These are phyloP conservation scores for Azemiops feae DNA, from an alignment of 2,113 vertebrate genomes.

Conservation along the genomic window DNA sequence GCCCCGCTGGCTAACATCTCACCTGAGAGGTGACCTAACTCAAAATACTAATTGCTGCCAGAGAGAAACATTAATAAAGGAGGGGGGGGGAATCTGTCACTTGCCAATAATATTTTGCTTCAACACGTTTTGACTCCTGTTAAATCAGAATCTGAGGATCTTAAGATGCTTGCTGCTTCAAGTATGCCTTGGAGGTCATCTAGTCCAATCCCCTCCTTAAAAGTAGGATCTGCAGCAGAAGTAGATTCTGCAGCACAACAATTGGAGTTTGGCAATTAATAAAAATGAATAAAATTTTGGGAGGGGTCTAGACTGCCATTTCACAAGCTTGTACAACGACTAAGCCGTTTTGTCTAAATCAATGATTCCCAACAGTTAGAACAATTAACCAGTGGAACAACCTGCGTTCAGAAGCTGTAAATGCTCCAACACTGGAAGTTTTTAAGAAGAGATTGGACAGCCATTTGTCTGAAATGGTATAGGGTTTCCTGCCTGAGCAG, in stretches of 20 bases:
- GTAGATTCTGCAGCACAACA: not conserved
- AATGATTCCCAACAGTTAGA: no score
- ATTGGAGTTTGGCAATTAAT: not conserved
- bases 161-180: not conserved
- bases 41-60: not conserved
- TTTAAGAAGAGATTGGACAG: no score
- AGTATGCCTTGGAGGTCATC: not conserved
- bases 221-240: not conserved
- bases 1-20: not conserved
- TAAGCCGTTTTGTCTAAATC: no score
- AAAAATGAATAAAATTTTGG: not conserved
- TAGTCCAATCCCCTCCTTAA: not conserved
- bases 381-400: no score
- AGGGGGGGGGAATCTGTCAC: rapidly evolving
- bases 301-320: not conserved
- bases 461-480: no score
- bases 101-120: not conserved
- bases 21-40: not conserved
- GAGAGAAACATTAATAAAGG: not conserved
- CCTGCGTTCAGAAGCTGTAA: no score
- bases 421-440: no score
- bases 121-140: not conserved
- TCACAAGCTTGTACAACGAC: no score
- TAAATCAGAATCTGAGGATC: not conserved
- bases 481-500: no score